Percentiles rank a stretch among this genome's conserved stretches.
Conservation (phyloP, 2,888 invertebrate genomes). For the Ischnura elegans region DNA sequence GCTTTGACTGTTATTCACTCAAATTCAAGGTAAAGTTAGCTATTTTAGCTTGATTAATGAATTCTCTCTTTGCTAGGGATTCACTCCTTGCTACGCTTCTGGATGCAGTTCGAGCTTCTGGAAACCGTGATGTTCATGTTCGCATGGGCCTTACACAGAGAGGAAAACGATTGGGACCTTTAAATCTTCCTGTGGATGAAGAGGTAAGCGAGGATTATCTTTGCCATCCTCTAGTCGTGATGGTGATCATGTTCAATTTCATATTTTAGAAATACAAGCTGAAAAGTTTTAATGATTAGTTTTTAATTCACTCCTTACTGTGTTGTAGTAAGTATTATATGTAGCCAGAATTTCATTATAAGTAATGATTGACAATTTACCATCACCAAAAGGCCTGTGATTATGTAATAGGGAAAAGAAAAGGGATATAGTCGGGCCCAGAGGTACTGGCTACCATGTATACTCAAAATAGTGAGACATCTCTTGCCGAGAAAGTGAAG, state of each 20-base stretch:
- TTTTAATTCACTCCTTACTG: no score
- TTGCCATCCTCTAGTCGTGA: not conserved
- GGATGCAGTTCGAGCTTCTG: conserved; percentile 97
- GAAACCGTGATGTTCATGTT: conserved; percentile 97
- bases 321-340: no score
- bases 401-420: no score
- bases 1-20: not conserved
- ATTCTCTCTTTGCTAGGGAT: conserved; percentile 83
- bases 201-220: conserved; percentile 80
- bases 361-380: no score
- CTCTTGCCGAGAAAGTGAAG: no score
- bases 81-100: conserved; percentile 95
- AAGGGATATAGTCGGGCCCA: no score
- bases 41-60: conserved; percentile 1
- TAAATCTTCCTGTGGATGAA: conserved; percentile 95
- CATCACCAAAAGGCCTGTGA: no score
- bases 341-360: no score
- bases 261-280: no score
- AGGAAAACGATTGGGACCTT: conserved; percentile 93
- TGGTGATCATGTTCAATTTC: not conserved
- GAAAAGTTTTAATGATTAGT: no score
- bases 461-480: no score
- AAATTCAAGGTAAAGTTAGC: not conserved
- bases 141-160: conserved; percentile 91
- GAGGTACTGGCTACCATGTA: no score